Evolutionary conservation across 2,888 invertebrate genomes (phyloP), one percentile per base, ranked within the genome.

Genomic region (Cosmopolites sordidus): DNA sequence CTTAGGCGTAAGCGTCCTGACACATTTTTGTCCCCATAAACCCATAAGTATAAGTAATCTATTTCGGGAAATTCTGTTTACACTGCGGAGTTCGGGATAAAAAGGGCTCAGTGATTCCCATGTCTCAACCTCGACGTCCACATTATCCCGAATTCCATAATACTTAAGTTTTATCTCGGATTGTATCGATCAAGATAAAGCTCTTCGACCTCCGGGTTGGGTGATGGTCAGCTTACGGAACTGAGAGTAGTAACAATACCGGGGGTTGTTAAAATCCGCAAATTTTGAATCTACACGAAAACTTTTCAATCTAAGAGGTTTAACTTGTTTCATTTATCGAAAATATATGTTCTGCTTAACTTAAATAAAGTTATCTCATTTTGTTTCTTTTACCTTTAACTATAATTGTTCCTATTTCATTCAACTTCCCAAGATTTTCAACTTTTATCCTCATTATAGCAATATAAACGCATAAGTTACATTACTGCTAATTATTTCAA

Each of bases 81-180:
- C 53, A 53, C 44, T 48, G 48, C 45, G 43, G 33, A 18, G 17
- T 27, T 41, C 53, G 22, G 53, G 48, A 53, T 53, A 56, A 56
- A 58, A 58, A 61, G 56, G 58, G 56, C 58, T 53, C 54, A 43
- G 56, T 42, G 60, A 58, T 59, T 60, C 57, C 60, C 54, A 61
- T 61, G 58, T 52, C 60, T 55, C 60, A 56, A 58, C 48, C 54
- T 62, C 50, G 51, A 51, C 50, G 51, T 45, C 59, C 56, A 58
- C 61, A 59, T 66, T 66, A 67, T 66, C 66, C 64, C 30, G 65
- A 66, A 70, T 70, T 69, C 70, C 71, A 69, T 69, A 69, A 69
- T 69, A 69, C 70, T 70, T 69, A 69, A 42, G 63, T 65, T 66
- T 66, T 68, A 68, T 67, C 67, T 65, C 56, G 60, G 62, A 66